Conservation (phyloP, 2,888 invertebrate genomes). For the Leucophenga maculata region DNA sequence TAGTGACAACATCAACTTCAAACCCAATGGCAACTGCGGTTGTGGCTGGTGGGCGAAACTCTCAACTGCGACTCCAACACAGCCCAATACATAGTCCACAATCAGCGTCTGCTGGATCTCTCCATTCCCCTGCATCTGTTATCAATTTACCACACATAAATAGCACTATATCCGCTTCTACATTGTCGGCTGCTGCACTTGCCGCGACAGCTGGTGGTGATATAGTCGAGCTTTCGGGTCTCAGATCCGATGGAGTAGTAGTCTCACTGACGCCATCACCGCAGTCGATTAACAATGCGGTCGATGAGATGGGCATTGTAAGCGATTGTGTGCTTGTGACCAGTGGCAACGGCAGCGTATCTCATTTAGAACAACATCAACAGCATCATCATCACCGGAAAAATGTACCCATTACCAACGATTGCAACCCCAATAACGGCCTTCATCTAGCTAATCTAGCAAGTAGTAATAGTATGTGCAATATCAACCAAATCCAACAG, state of each 20-base stretch:
- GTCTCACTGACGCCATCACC: slow-evolving; percentile 74
- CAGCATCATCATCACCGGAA: slow-evolving; percentile 4
- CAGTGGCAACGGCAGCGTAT: slow-evolving; percentile 30
- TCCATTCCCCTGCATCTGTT: slow-evolving; percentile 53
- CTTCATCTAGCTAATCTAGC: slow-evolving; percentile 38
- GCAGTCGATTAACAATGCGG: slow-evolving; percentile 44
- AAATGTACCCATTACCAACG: slow-evolving; percentile 40
- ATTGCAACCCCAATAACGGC: slow-evolving; percentile 45
- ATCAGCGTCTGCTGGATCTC: slow-evolving; percentile 74
- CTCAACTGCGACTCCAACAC: slow-evolving; percentile 72
- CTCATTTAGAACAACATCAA: slow-evolving; percentile 22
- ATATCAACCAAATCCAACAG: slow-evolving; percentile 43
- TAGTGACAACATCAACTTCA: slow-evolving; percentile 51
- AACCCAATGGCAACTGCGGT: slow-evolving; percentile 23
- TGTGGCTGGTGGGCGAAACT: slow-evolving; percentile 58
- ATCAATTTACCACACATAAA: slow-evolving; percentile 55
- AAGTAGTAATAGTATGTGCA: slow-evolving; percentile 45
- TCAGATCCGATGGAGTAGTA: slow-evolving; percentile 73
- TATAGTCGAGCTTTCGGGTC: slow-evolving; percentile 73
- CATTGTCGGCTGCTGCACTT: slow-evolving; percentile 64
- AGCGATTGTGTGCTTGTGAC: neutral
- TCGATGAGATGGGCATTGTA: slow-evolving; percentile 11
- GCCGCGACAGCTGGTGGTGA: slow-evolving; percentile 53
- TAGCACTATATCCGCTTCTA: slow-evolving; percentile 73
- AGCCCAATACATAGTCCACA: slow-evolving; percentile 81